phyloP scores from a whole-genome alignment of 2,113 vertebrate species.

The Capreolus pygargus region DNA sequence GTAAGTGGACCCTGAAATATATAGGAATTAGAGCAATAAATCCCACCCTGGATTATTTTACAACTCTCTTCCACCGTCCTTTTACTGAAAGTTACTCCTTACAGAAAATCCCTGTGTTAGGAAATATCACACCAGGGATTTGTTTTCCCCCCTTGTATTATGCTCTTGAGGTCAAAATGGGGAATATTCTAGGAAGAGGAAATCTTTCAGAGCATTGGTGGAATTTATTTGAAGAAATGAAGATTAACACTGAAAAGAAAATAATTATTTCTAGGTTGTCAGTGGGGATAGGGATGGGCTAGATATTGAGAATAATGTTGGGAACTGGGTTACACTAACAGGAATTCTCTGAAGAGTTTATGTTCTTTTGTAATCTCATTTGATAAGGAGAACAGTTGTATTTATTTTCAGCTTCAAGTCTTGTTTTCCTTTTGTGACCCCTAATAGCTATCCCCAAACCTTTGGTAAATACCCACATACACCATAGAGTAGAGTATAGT shows the following conservation, averaged over 20 bases:
- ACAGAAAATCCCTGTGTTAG: not conserved
- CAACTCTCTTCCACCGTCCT: not conserved
- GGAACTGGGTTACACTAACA: not conserved
- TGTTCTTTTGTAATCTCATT: not conserved
- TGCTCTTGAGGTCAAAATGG: not conserved
- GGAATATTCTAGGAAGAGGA: not conserved
- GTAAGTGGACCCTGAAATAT: not conserved
- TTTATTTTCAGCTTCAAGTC: not conserved
- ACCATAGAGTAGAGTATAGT: not conserved
- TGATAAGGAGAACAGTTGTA: not conserved
- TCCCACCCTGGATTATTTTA: not conserved
- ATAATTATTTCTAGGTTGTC: not conserved
- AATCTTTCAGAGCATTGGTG: not conserved
- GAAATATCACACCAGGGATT: not conserved
- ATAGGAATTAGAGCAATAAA: not conserved
- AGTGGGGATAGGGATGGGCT: rapidly evolving
- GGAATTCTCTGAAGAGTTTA: not conserved
- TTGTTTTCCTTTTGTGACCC: not conserved
- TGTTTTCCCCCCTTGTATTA: not conserved
- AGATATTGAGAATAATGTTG: not conserved
- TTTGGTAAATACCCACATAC: not conserved
- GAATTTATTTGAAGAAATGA: not conserved
- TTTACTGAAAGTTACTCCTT: not conserved
- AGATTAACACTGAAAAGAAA: not conserved
- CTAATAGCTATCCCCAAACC: not conserved